These are phyloP conservation scores for Bagarius yarrelli DNA, from an alignment of 2,113 vertebrate genomes.

Conservation along the genomic window DNA sequence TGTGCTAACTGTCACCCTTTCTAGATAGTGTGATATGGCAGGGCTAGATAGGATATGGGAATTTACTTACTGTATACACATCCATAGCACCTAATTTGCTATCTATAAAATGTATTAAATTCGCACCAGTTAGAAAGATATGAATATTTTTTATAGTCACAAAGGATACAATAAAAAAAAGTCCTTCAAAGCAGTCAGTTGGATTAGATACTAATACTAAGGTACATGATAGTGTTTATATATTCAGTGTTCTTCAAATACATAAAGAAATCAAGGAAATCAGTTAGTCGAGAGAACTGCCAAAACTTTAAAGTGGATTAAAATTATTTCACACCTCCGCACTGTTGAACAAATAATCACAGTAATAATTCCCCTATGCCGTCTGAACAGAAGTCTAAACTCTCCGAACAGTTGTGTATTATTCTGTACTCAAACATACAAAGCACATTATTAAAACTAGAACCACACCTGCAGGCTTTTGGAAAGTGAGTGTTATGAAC, in stretches of 20 bases:
- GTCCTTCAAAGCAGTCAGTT: not conserved
- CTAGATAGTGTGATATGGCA: not conserved
- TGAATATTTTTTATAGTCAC: not conserved
- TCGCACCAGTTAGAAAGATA: not conserved
- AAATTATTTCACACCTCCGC: slow-evolving; percentile 8
- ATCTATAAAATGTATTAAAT: not conserved
- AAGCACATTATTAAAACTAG: not conserved
- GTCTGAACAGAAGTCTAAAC: not conserved
- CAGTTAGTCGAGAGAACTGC: not conserved
- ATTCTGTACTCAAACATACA: not conserved
- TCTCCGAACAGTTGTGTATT: slow-evolving; percentile 5
- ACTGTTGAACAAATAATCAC: slow-evolving; percentile 19
- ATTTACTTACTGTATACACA: not conserved
- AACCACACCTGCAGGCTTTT: not conserved
- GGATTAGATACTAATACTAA: not conserved
- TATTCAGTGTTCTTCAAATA: slow-evolving; percentile 1
- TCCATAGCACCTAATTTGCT: not conserved
- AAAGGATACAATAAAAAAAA: not conserved
- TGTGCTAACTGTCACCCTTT: not conserved
- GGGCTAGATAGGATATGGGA: not conserved
- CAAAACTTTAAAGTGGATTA: slow-evolving; percentile 12
- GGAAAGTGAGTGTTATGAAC: not conserved
- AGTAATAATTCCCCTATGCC: not conserved
- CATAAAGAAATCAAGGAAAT: not conserved
- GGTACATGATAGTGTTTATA: not conserved